Evolutionary conservation across 2,797 vertebrate genomes (phyloP).

Genomic region (Helarctos malayanus): DNA sequence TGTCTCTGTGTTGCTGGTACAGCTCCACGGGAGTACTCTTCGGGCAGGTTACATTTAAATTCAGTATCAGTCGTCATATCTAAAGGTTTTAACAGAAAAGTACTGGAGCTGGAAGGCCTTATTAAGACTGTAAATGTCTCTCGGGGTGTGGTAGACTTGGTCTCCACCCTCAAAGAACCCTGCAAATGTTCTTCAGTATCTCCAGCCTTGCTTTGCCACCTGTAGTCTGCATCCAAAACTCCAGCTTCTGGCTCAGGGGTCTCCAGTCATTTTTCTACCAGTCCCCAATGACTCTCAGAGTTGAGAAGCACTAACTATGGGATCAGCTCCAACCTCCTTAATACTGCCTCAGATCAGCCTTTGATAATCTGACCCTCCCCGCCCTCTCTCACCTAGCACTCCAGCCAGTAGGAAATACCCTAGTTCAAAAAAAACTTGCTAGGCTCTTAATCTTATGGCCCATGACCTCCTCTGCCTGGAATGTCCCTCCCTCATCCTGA

Average conservation of each 20-base stretch:
- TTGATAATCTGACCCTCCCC: not conserved
- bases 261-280: not conserved
- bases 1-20: slow-evolving; percentile 58
- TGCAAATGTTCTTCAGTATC: not conserved
- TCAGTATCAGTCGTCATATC: slow-evolving; percentile 82
- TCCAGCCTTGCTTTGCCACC: not conserved
- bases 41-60: slow-evolving; percentile 78
- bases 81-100: slow-evolving; percentile 83
- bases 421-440: not conserved
- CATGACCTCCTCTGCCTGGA: not conserved
- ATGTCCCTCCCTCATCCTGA: not conserved
- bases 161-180: not conserved
- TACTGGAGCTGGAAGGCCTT: slow-evolving; percentile 76
- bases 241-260: not conserved
- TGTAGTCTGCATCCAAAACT: not conserved
- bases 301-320: not conserved
- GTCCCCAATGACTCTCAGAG: not conserved
- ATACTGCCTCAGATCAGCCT: not conserved
- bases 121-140: slow-evolving; percentile 81
- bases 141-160: slow-evolving; percentile 15
- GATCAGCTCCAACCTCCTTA: not conserved
- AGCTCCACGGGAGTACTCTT: no score
- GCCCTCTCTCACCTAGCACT: not conserved
- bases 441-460: not conserved
- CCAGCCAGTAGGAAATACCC: not conserved